Percentiles rank a stretch among this genome's conserved stretches.
These are phyloP conservation scores for Mionectes macconnelli DNA, from an alignment of 2,113 vertebrate species.

Conservation along the genomic window DNA sequence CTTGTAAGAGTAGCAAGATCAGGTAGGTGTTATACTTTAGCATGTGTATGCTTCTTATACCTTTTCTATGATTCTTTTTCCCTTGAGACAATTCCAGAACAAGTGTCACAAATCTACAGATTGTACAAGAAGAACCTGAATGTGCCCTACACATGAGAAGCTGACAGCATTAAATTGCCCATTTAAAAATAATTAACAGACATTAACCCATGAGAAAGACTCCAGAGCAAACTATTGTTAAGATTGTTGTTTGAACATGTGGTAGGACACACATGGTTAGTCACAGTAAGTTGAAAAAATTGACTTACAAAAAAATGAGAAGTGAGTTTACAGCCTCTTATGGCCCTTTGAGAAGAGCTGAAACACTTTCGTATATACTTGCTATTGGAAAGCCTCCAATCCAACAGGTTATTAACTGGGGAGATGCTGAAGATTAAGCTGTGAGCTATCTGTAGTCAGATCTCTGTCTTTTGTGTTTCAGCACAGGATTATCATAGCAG, in stretches of 20 bases:
- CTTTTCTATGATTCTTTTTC: not conserved
- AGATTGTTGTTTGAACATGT: constrained; percentile 29
- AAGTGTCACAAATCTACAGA: not conserved
- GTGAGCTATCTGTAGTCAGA: not conserved
- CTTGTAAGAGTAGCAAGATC: not conserved
- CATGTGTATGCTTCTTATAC: not conserved
- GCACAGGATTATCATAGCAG: not conserved
- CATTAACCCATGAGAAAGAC: not conserved
- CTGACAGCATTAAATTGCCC: constrained; percentile 7
- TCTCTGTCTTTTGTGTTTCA: constrained; percentile 19
- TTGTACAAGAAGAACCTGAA: not conserved
- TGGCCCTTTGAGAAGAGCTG: not conserved
- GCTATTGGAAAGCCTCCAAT: not conserved
- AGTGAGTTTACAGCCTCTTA: not conserved
- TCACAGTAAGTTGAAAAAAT: not conserved
- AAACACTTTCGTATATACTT: not conserved
- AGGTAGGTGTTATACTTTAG: not conserved
- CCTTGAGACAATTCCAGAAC: not conserved
- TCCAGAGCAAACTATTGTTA: constrained; percentile 10
- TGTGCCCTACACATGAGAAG: not conserved
- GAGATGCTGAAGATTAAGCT: not conserved
- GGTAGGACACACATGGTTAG: constrained; percentile 24
- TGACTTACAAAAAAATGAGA: not conserved
- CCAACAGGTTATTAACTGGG: not conserved
- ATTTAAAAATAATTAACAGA: constrained; percentile 27